phyloP scores from a whole-genome alignment of 2,797 vertebrate species.

The Etheostoma nigrum region DNA sequence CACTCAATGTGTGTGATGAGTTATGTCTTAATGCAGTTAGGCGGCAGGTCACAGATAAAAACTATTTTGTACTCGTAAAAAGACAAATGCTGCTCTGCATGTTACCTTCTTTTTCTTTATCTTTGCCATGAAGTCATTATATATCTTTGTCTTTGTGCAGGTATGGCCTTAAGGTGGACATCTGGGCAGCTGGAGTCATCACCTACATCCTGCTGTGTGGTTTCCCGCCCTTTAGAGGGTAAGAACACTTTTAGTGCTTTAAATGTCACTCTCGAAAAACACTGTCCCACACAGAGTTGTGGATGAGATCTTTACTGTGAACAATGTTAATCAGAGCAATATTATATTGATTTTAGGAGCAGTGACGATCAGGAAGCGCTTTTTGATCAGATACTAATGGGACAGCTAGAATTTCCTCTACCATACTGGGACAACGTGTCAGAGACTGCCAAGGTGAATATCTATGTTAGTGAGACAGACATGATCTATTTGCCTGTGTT shows the following conservation, averaged over 20 bases:
- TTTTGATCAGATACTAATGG: conserved; percentile 98
- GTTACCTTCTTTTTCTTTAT: neutral
- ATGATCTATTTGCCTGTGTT: neutral
- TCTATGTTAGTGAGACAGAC: neutral
- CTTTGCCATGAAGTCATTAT: neutral
- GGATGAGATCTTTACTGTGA: neutral
- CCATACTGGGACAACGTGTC: conserved; percentile 98
- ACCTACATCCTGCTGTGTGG: conserved; percentile 98
- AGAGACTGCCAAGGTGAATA: conserved; percentile 92
- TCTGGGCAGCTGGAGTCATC: conserved; percentile 99
- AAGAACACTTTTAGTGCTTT: conserved; percentile 50
- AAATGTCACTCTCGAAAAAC: neutral
- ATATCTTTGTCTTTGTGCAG: conserved; percentile 73
- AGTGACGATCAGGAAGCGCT: conserved; percentile 97
- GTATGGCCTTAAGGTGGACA: conserved; percentile 98
- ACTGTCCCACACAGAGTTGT: neutral
- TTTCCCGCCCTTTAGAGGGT: conserved; percentile 97
- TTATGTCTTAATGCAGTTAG: neutral
- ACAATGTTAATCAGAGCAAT: neutral
- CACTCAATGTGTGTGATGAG: neutral
- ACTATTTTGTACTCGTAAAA: neutral
- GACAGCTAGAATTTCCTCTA: conserved; percentile 96
- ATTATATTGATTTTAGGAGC: conserved; percentile 82
- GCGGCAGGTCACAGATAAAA: neutral
- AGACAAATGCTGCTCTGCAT: neutral